Percentiles rank a stretch among this genome's conserved stretches.
phyloP scores from a whole-genome alignment of 2,888 invertebrate genomes.

The Melanophora roralis region DNA sequence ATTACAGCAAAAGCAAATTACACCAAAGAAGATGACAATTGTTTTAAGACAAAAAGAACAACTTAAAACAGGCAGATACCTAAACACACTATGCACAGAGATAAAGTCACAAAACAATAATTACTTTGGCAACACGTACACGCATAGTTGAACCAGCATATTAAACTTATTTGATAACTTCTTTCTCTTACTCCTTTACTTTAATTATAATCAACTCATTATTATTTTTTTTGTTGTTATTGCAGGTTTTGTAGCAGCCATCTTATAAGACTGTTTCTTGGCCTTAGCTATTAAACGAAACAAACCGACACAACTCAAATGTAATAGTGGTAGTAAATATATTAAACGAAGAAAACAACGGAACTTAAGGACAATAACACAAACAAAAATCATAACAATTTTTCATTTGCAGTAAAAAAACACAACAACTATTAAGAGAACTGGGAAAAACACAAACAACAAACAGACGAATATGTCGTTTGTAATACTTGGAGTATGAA shows the following conservation, averaged over 20 bases:
- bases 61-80: conserved; percentile 12
- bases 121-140: conserved; percentile 59
- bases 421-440: not conserved
- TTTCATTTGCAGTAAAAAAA: not conserved
- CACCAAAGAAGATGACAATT: not conserved
- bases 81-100: not conserved
- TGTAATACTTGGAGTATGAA: not conserved
- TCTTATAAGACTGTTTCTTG: conserved; percentile 17
- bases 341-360: not conserved
- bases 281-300: not conserved
- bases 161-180: not conserved
- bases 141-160: conserved; percentile 40
- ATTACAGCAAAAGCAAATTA: conserved; percentile 12
- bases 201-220: not conserved
- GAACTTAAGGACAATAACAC: conserved; percentile 4
- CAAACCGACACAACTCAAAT: conserved; percentile 6
- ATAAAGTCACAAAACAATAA: conserved; percentile 34
- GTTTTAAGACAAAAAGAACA: conserved; percentile 1
- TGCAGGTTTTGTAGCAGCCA: conserved; percentile 5
- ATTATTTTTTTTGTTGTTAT: not conserved
- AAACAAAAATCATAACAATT: not conserved
- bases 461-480: not conserved
- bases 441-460: not conserved
- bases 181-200: not conserved
- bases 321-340: not conserved